Evolutionary conservation across 2,888 invertebrate species (phyloP), one percentile per base, ranked within the genome.

Genomic region (Chrysolina americana): DNA sequence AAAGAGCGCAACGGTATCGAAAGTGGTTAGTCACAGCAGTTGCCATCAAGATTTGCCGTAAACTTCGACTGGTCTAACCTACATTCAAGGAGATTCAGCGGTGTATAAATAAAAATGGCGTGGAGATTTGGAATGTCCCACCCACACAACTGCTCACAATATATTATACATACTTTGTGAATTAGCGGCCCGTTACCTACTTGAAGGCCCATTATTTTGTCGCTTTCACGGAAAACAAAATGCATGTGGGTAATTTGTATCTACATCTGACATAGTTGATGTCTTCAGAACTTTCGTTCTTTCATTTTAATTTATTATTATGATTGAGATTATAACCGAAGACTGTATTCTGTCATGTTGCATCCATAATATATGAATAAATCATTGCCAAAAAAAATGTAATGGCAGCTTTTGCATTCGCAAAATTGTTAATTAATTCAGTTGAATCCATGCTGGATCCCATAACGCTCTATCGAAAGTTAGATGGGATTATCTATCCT

Each of bases 1-100:
- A 53, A 53, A 53, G 53, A 53, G 53, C 53, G 21, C 53, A 48
- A 48, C 53, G 9, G 10, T 53, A 53, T 53, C 53, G 53, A 53
- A 53, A 53, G 53, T 21, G 53, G 59, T 59, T 15, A 36, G 59
- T 59, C 36, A 59, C 19, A 21, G 19, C 56, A 56, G 56, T 56
- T 56, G 48, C 4, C 53, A 53, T 53, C 53, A 13, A 21, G 53
- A 53, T 53, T 53, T 19, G 53, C 10, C 53, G 53, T 53, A 53
- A 3, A 36, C 15, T 53, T 53, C 53, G 21, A 21, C 21, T 3
- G 23, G 19, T 53, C 53, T 53, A 53, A 53, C 53, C 53, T 21
- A 53, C 53, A 53, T 53, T 21, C 53, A 21, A 53, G 53, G 53
- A 53, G 53, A 53, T 48, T 17, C 48, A 48, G 48, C 17, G 1